phyloP scores from a whole-genome alignment of 2,797 vertebrate species.

The Schizopygopsis malacanthus region DNA sequence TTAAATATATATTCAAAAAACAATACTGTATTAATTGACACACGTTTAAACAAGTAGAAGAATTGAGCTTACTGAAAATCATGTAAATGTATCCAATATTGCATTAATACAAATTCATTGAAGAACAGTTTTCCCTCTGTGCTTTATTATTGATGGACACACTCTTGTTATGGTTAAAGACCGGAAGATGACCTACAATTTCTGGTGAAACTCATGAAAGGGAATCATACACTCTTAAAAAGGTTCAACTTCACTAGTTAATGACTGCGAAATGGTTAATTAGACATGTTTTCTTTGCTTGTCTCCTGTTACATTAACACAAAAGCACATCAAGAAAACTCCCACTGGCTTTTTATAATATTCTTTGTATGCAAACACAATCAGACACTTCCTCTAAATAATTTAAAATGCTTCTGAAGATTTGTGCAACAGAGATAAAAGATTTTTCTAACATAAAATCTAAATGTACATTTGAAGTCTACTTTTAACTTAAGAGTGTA shows the following conservation, averaged over 20 bases:
- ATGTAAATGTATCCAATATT: neutral
- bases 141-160: neutral
- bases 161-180: neutral
- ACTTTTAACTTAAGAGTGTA: neutral
- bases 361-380: constrained; percentile 4
- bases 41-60: no score
- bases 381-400: neutral
- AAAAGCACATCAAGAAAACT: neutral
- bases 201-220: neutral
- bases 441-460: neutral
- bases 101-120: neutral
- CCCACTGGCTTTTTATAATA: neutral
- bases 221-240: neutral
- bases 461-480: neutral
- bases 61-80: neutral
- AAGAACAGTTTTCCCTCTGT: neutral
- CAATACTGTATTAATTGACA: neutral
- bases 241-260: no score
- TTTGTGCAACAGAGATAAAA: neutral
- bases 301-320: neutral
- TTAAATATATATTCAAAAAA: neutral
- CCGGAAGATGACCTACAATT: neutral
- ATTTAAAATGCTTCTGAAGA: neutral
- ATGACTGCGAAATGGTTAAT: neutral
- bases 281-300: constrained; percentile 4